A percentile compares a stretch with the other conserved stretches of the same genome.
Evolutionary conservation across 2,113 vertebrate genomes (phyloP).

Genomic region (Hassar affinis): DNA sequence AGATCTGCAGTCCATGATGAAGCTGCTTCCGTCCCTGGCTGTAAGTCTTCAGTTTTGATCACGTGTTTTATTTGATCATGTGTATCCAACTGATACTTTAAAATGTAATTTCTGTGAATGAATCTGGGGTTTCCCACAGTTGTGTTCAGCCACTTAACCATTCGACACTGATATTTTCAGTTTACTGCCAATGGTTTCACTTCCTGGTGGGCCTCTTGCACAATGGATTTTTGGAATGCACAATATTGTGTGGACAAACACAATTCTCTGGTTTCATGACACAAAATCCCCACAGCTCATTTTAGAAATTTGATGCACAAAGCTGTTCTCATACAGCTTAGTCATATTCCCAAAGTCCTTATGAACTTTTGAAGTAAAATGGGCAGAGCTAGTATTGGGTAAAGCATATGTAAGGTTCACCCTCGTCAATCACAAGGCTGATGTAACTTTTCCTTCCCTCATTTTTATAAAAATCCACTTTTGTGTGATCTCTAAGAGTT

Average conservation of each 20-base stretch:
- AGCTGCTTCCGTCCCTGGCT: slow-evolving; percentile 83
- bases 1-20: slow-evolving; percentile 92
- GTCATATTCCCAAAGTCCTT: not conserved
- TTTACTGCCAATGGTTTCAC: not conserved
- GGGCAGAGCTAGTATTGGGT: not conserved
- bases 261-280: not conserved
- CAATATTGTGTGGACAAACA: not conserved
- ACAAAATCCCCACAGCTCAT: not conserved
- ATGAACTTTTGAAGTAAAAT: not conserved
- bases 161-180: not conserved
- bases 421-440: not conserved
- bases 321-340: not conserved
- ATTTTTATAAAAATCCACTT: not conserved
- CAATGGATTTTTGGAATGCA: not conserved
- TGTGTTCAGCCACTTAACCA: not conserved
- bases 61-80: not conserved
- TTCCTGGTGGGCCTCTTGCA: not conserved
- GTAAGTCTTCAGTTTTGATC: slow-evolving; percentile 70
- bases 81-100: not conserved
- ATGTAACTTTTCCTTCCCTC: not conserved
- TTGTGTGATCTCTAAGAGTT: not conserved
- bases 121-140: not conserved
- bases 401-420: not conserved
- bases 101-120: not conserved
- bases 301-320: not conserved